Evolutionary conservation across 2,113 vertebrate genomes (phyloP), one percentile per base, ranked within the genome.

Genomic region (Climacteris rufus): DNA sequence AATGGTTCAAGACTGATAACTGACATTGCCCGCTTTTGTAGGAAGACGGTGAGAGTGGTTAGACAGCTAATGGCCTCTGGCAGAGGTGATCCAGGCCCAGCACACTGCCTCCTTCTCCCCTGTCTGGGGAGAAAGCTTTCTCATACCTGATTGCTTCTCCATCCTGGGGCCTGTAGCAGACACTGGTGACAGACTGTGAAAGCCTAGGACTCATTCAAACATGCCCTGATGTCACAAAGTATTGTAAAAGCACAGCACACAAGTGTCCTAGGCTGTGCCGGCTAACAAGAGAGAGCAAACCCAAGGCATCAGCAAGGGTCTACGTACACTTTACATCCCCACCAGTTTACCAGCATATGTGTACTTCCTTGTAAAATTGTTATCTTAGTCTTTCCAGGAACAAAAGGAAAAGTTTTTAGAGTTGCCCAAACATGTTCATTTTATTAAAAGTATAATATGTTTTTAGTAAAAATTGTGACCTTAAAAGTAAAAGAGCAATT

Each of bases 291-390:
- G 37, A 59, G 8, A 83, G 22, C 25, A 57, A 80, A 72, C 6
- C 10, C 44, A 44, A 18, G 31, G 19, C 7, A 57, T 40, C 56
- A 75, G 23, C 42, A 47, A 22, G 18, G 11, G 12, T 20, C 61
- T 40, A 24, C 0, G 0, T 13, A 20, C 28, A 19, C 2, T 1
- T 18, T 54, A 20, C 25, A 22, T n/a, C 23, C 31, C 23, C n/a
- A 12, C 1, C 18, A 39, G 23, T 72, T 75, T 66, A 50, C 31
- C 18, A 40, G 23, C 37, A 13, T 37, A 23, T 3, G 3, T 27
- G 33, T 28, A 20, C 27, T 71, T 27, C 42, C 6, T 21, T 50
- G 18, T 60, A 70, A 71, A 86, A 54, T 13, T 19, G 7, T 31
- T 16, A 4, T 21, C 18, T 61, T 70, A 59, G 4, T 25, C 50